phyloP scores from a whole-genome alignment of 1,140 invertebrate species.

The Littorina saxatilis region DNA sequence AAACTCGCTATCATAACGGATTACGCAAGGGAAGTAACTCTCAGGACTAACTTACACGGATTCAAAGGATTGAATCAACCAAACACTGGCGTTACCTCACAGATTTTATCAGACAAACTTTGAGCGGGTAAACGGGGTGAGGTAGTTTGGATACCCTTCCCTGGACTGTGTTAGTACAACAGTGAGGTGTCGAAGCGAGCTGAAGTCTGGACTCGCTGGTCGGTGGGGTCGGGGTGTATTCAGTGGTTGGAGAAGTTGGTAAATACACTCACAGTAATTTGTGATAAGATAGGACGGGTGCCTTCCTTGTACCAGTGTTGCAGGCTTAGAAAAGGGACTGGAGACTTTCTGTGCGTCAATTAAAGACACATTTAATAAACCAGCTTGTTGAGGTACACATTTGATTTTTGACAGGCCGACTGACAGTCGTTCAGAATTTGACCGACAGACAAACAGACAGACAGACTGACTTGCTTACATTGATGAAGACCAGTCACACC shows the following conservation, averaged over 20 bases:
- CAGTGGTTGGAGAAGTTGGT: too few species aligned
- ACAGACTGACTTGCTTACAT: background rate
- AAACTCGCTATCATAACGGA: too few species aligned
- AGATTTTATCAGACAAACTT: slow-evolving; percentile 15
- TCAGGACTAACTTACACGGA: background rate
- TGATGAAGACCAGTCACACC: too few species aligned
- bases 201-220: background rate
- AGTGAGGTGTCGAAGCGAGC: background rate
- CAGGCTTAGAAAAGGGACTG: background rate
- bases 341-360: background rate
- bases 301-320: too few species aligned
- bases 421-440: too few species aligned
- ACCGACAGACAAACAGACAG: background rate
- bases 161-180: background rate
- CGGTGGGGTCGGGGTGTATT: background rate
- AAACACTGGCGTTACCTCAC: background rate
- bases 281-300: background rate
- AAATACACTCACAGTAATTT: background rate
- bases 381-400: too few species aligned
- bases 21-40: too few species aligned
- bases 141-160: slow-evolving; percentile 8
- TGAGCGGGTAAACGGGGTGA: background rate
- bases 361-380: background rate
- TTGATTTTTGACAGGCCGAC: too few species aligned
- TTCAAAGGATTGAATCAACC: background rate